Percentiles rank a stretch among this genome's conserved stretches.
Evolutionary conservation across 2,797 vertebrate genomes (phyloP).

Genomic region (Hylomyscus alleni): DNA sequence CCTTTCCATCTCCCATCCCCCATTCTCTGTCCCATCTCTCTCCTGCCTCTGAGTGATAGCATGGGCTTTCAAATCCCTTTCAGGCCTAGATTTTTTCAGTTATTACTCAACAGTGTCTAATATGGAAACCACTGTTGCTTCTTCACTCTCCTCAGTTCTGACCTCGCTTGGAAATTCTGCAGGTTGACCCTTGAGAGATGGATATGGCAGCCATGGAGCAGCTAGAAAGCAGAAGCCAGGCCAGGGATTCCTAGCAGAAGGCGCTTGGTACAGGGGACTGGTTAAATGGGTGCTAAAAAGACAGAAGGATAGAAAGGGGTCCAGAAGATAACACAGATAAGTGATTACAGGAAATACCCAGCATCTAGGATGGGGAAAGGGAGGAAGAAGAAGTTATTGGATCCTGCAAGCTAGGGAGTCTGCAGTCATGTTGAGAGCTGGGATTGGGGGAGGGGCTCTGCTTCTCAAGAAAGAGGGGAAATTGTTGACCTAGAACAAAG

Average conservation of each 20-base stretch:
- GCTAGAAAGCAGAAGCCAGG: neutral
- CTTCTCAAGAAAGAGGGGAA: neutral
- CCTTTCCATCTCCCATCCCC: neutral
- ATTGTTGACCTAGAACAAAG: neutral
- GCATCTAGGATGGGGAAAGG: too few species aligned
- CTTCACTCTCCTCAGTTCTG: neutral
- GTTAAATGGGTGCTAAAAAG: neutral
- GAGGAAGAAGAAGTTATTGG: neutral
- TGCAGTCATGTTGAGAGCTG: neutral
- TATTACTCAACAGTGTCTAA: neutral
- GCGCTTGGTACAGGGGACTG: neutral
- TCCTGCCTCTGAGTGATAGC: neutral
- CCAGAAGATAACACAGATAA: neutral
- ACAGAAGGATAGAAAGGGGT: neutral
- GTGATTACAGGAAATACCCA: neutral
- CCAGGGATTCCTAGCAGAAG: neutral
- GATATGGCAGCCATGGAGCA: neutral
- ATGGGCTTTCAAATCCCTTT: neutral
- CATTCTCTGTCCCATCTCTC: neutral
- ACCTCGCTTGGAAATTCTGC: neutral
- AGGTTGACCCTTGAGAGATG: neutral
- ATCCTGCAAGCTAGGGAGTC: neutral
- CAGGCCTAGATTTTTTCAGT: neutral
- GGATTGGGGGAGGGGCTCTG: too few species aligned
- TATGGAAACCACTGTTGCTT: neutral